Percentiles rank a stretch among this genome's conserved stretches.
Conservation (phyloP, 2,888 invertebrate genomes). For the Fragum fragum region DNA sequence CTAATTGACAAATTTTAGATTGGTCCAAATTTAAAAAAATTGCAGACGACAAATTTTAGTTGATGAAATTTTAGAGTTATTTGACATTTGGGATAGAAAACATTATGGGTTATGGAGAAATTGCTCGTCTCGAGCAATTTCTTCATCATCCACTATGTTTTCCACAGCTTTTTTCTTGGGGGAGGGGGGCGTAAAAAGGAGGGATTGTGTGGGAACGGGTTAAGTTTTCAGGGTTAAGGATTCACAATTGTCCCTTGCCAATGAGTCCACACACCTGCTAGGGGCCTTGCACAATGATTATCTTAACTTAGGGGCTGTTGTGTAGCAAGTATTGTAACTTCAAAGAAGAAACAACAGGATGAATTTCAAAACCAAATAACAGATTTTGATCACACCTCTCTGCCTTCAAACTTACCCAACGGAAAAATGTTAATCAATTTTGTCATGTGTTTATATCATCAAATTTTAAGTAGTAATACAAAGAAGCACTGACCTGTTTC, state of each 20-base stretch:
- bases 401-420: slow-evolving; percentile 5
- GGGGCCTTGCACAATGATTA: not conserved
- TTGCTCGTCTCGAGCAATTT: no score
- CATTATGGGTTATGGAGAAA: no score
- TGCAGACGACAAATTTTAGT: no score
- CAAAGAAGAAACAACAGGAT: not conserved
- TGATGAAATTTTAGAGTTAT: no score
- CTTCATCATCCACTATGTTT: no score
- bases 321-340: not conserved
- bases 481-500: not conserved
- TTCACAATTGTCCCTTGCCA: not conserved
- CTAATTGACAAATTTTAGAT: no score
- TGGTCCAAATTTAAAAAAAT: no score
- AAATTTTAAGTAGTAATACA: slow-evolving; percentile 5
- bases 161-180: no score
- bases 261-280: not conserved
- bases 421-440: slow-evolving; percentile 1
- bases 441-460: slow-evolving; percentile 7
- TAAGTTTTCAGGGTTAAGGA: no score
- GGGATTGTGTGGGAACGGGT: no score
- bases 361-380: not conserved
- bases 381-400: not conserved
- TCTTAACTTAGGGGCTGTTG: not conserved
- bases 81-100: no score
- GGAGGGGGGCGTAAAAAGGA: no score